A percentile compares a stretch with the other conserved stretches of the same genome.
Conservation (phyloP, 2,888 invertebrate genomes). For the Scaeva pyrastri region DNA sequence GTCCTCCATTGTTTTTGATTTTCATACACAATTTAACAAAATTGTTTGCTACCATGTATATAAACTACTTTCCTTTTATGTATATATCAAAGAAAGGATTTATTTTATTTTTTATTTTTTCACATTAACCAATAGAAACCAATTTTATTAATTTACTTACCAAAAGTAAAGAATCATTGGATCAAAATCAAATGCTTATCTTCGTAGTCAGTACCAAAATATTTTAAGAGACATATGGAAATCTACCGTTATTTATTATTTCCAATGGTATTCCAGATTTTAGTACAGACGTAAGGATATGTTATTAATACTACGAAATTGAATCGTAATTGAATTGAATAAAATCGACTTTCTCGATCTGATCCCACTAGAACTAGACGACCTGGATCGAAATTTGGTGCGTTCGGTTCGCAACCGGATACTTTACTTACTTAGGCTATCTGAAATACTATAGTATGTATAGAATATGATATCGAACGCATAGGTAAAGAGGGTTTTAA, state of each 20-base stretch:
- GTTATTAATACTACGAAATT: neutral
- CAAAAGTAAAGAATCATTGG: conserved; percentile 1
- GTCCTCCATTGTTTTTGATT: conserved; percentile 51
- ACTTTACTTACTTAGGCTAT: no score
- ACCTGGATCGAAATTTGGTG: no score
- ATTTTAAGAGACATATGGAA: conserved; percentile 51
- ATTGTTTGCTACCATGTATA: neutral
- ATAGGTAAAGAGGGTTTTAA: no score
- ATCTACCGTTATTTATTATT: conserved; percentile 44
- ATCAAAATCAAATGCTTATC: neutral
- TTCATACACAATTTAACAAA: neutral
- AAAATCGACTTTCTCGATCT: no score
- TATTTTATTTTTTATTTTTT: neutral
- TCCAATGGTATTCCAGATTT: conserved; percentile 15
- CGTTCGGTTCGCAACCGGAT: no score
- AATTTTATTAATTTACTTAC: no score
- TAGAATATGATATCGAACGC: no score
- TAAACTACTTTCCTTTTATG: neutral
- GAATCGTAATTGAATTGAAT: no score
- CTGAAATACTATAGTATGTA: no score
- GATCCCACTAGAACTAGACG: no score
- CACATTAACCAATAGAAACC: no score
- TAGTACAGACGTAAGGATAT: neutral
- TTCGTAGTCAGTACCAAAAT: conserved; percentile 1
- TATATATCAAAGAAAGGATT: neutral